Conservation (phyloP, 1,140 invertebrate species). For the Ladona fulva region DNA sequence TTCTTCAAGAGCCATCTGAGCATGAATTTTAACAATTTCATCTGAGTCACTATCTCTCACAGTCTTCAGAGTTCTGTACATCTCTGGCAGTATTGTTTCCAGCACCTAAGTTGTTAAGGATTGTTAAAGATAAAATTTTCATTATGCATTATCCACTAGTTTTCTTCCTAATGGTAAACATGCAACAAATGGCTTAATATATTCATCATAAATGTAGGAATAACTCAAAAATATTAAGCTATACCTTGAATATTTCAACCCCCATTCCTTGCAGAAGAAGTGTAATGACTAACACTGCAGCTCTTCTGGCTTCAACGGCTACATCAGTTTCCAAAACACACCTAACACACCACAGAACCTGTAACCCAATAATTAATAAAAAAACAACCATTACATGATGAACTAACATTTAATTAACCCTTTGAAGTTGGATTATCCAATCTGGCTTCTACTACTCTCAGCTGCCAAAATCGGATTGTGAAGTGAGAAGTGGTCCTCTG, state of each 20-base stretch:
- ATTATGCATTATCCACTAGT: too few species aligned
- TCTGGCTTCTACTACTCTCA: too few species aligned
- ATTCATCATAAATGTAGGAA: too few species aligned
- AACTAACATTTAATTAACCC: too few species aligned
- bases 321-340: constrained; percentile 58
- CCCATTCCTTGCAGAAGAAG: constrained; percentile 63
- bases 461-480: too few species aligned
- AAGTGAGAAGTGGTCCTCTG: too few species aligned
- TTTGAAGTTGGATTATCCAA: too few species aligned
- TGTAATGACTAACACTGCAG: constrained; percentile 65
- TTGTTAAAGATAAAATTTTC: too few species aligned
- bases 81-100: constrained; percentile 50
- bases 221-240: too few species aligned
- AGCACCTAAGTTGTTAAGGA: constrained; percentile 39
- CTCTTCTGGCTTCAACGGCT: constrained; percentile 58
- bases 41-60: constrained; percentile 56
- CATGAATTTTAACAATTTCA: constrained; percentile 57
- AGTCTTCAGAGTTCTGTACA: constrained; percentile 60
- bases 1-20: constrained; percentile 64
- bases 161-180: too few species aligned
- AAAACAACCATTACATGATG: too few species aligned
- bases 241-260: constrained; percentile 49
- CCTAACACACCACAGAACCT: constrained; percentile 62
- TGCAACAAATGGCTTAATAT: too few species aligned
- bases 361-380: constrained; percentile 28